Conservation (phyloP, 2,797 vertebrate genomes). For the Chaunax sp. region DNA sequence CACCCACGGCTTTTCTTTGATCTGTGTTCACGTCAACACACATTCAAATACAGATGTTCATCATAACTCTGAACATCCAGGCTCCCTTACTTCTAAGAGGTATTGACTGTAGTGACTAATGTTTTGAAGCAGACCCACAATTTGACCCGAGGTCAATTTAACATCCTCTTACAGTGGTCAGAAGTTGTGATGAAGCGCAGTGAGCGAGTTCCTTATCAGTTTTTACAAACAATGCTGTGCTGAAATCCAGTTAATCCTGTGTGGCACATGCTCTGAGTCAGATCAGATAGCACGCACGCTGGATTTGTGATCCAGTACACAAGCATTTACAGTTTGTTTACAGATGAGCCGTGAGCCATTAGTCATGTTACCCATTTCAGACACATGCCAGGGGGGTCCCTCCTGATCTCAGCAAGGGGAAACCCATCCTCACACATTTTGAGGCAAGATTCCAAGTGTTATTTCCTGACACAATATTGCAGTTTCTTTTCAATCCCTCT, state of each 20-base stretch:
- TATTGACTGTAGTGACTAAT: conserved; percentile 33
- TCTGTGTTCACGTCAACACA: conserved; percentile 42
- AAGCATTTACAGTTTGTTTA: conserved; percentile 41
- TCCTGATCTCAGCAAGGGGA: not conserved
- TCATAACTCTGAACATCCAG: conserved; percentile 28
- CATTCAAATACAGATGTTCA: conserved; percentile 24
- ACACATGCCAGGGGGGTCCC: not conserved
- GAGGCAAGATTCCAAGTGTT: not conserved
- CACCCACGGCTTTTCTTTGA: conserved; percentile 39
- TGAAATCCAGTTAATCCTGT: conserved; percentile 50
- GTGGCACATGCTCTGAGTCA: conserved; percentile 50
- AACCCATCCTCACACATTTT: not conserved
- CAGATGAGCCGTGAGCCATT: conserved; percentile 29
- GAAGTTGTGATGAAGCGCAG: conserved; percentile 54
- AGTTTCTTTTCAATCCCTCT: not conserved
- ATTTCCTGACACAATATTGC: not conserved
- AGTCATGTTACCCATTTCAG: conserved; percentile 23
- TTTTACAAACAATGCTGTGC: conserved; percentile 61
- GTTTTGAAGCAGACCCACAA: conserved; percentile 43
- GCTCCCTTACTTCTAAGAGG: conserved; percentile 22
- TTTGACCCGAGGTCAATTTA: conserved; percentile 45
- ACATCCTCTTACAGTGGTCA: conserved; percentile 53
- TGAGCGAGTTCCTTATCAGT: conserved; percentile 57
- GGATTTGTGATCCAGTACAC: conserved; percentile 33
- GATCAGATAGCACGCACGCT: conserved; percentile 46